Conservation (phyloP, 1,140 invertebrate species). For the Hypothenemus hampei region DNA sequence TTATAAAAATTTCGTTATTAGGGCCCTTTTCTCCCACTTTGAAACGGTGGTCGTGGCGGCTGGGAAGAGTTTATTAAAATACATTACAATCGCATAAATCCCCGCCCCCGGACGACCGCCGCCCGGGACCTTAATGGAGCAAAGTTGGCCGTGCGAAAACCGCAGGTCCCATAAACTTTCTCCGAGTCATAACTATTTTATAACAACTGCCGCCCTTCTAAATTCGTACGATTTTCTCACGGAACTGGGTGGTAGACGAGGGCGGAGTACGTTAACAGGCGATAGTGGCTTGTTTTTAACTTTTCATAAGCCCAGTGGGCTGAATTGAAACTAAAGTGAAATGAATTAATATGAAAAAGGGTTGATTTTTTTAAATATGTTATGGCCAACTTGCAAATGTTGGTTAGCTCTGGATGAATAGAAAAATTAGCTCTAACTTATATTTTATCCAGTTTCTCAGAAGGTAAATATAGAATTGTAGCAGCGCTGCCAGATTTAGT, state of each 20-base stretch:
- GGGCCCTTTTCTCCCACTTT: too few relatives aligned
- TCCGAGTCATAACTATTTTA: constrained; percentile 12
- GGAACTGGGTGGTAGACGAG: neutral
- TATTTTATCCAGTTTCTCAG: too few relatives aligned
- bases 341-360: neutral
- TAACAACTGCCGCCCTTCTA: constrained; percentile 2
- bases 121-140: neutral
- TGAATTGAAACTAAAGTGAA: neutral
- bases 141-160: constrained; percentile 2
- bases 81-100: too few relatives aligned
- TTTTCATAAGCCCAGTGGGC: neutral
- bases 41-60: too few relatives aligned
- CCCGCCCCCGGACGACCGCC: too few relatives aligned
- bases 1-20: too few relatives aligned
- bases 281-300: neutral
- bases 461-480: too few relatives aligned
- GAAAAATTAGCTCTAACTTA: too few relatives aligned
- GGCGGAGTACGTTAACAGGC: neutral
- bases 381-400: neutral
- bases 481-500: too few relatives aligned
- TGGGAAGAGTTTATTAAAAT: too few relatives aligned
- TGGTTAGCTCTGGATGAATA: too few relatives aligned
- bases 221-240: constrained; percentile 10
- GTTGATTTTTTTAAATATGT: neutral
- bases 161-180: constrained; percentile 4